Evolutionary conservation across 2,888 invertebrate species (phyloP), one percentile per base, ranked within the genome.

Genomic region (Andrena bucephala): DNA sequence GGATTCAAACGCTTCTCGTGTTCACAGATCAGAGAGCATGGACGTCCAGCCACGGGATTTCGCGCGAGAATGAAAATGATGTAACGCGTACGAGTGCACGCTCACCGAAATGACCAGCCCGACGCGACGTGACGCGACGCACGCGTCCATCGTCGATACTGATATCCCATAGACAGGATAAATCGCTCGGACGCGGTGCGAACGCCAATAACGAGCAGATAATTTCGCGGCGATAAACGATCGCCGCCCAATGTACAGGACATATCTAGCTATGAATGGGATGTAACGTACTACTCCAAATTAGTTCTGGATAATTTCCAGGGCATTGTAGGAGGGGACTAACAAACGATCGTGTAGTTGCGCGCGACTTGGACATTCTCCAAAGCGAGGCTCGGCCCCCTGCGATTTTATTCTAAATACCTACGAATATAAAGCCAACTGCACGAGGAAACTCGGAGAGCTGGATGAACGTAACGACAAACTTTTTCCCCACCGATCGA

Each of bases 251-350:
- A 73, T 72, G 31, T 13, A 65, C 65, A n/a, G 67, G 20, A 16
- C 16, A 20, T 48, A 31, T 27, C n/a, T 8, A n/a, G 1, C 24
- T 8, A 10, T 7, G 33, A 24, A 20, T n/a, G 69, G 31, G 6
- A 42, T 36, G 31, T 76, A 76, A 72, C 81, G 59, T 31, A 77
- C 65, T 10, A 67, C 83, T 83, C 73, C 36, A 65, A 73, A 83
- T 82, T 73, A 82, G 60, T 83, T 77, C 73, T 83, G 83, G 83
- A 82, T 82, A 83, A 77, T 82, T 73, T 83, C 83, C 83, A 83
- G 77, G 63, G 20, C 52, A 57, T 67, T 52, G 69, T 48, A 67
- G 31, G 31, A 10, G 42, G 54, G 16, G 7, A 52, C 48, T 72
- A 76, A 74, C 63, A 20, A 72, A 83, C 76, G 68, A 81, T 65